Percentiles rank a stretch among this genome's conserved stretches.
Evolutionary conservation across 1,140 invertebrate species (phyloP).

Genomic region (Myzus persicae): DNA sequence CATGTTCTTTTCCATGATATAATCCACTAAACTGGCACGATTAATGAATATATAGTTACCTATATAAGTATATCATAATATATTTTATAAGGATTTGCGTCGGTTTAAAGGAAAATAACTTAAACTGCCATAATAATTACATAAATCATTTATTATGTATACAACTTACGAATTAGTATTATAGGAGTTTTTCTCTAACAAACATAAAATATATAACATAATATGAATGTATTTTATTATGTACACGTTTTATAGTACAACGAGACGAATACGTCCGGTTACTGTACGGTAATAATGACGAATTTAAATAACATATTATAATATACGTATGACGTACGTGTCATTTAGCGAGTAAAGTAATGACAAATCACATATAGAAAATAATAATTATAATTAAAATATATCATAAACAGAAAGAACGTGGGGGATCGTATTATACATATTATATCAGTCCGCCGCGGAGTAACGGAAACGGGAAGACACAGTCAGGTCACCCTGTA

Average conservation of each 20-base stretch:
- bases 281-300: not conserved
- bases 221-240: not conserved
- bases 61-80: too few species aligned
- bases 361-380: not conserved
- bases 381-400: not conserved
- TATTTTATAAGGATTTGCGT: not conserved
- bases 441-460: not conserved
- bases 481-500: not conserved
- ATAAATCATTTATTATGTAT: conserved; percentile 37
- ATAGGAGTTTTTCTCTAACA: conserved; percentile 34
- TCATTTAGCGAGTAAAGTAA: not conserved
- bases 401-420: not conserved
- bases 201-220: not conserved
- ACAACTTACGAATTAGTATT: conserved; percentile 48
- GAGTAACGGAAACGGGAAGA: not conserved
- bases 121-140: not conserved
- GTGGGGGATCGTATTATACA: not conserved
- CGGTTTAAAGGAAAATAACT: not conserved
- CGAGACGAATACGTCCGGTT: not conserved
- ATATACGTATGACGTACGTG: not conserved
- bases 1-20: not conserved
- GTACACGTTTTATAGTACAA: not conserved
- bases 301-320: not conserved
- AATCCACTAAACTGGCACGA: not conserved
- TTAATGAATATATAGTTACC: not conserved